Evolutionary conservation across 2,797 vertebrate genomes (phyloP), one percentile per base, ranked within the genome.

Genomic region (Cynodonichthys magdalenae): DNA sequence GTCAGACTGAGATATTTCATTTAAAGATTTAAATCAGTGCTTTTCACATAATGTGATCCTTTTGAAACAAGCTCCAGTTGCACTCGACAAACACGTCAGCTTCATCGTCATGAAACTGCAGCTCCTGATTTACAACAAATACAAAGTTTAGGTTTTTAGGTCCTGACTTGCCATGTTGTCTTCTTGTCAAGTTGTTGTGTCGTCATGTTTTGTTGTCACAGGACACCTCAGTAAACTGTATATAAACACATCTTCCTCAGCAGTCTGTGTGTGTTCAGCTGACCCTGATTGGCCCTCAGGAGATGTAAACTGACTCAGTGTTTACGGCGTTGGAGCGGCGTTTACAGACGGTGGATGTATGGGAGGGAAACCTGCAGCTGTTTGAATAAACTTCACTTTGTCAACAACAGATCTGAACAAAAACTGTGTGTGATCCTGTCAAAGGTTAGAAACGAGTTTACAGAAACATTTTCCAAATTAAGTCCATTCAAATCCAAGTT

Each of bases 201-300:
- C n/a, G n/a, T n/a, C n/a, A n/a, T 31, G 29, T 31, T 31, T 31
- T 31, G 1, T 20, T n/a, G n/a, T n/a, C n/a, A n/a, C n/a, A n/a
- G n/a, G n/a, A n/a, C n/a, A n/a, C n/a, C n/a, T n/a, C n/a, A n/a
- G n/a, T n/a, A n/a, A n/a, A n/a, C n/a, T n/a, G n/a, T n/a, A n/a
- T n/a, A n/a, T n/a, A n/a, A n/a, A n/a, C n/a, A n/a, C n/a, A 4
- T 4, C 8, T 53, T 47, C 42, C 29, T 44, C 2, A 15, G 28
- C 10, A 29, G 2, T 18, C 12, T 54, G 18, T 45, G 18, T 28
- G 27, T 12, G 5, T 41, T 15, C 17, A 18, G 47, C 18, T 41
- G 29, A n/a, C 53, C 42, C 52, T n/a, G 63, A 15, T 10, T 14
- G 24, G 5, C 36, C 63, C 71, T 75, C 67, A 15, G 17, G 68